Conservation (phyloP, 2,888 invertebrate genomes). For the Drosophila meridionalis region DNA sequence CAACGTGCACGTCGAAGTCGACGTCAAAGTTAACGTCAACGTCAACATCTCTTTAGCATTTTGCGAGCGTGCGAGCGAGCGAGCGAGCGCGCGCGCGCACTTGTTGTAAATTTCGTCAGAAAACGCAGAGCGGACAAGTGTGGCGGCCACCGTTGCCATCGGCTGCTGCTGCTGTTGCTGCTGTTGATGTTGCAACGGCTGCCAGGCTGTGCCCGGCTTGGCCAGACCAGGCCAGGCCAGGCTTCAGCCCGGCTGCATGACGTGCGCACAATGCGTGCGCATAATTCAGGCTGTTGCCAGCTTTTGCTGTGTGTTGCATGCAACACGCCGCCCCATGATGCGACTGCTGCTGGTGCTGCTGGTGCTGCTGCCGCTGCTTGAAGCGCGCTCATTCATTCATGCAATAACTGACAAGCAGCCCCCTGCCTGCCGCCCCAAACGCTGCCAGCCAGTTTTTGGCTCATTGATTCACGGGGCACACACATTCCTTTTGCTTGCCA, state of each 20-base stretch:
- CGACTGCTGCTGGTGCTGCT: constrained; percentile 22
- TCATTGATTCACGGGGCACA: constrained; percentile 79
- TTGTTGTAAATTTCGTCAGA: constrained; percentile 81
- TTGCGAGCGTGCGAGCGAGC: constrained; percentile 40
- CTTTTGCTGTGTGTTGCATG: constrained; percentile 66
- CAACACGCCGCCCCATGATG: constrained; percentile 63
- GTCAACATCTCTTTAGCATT: constrained; percentile 72
- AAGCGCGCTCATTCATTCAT: constrained; percentile 73
- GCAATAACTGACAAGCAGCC: constrained; percentile 39
- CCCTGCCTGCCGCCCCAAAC: background rate
- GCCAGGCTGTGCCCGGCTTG: constrained; percentile 26
- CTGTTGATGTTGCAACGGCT: constrained; percentile 18
- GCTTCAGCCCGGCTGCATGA: constrained; percentile 58
- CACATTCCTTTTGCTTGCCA: constrained; percentile 79
- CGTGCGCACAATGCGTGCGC: constrained; percentile 82
- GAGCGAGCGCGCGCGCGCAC: constrained; percentile 63
- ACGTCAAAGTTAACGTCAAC: constrained; percentile 34
- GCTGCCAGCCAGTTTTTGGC: constrained; percentile 56
- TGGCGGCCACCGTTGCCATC: constrained; percentile 41
- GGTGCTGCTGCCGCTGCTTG: constrained; percentile 36
- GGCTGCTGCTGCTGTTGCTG: constrained; percentile 26
- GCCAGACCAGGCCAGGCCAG: constrained; percentile 7
- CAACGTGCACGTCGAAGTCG: constrained; percentile 24
- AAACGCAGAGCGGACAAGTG: constrained; percentile 71
- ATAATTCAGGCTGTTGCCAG: constrained; percentile 71